Evolutionary conservation across 2,113 vertebrate genomes (phyloP).

Genomic region (Campylomormyrus tamandua): DNA sequence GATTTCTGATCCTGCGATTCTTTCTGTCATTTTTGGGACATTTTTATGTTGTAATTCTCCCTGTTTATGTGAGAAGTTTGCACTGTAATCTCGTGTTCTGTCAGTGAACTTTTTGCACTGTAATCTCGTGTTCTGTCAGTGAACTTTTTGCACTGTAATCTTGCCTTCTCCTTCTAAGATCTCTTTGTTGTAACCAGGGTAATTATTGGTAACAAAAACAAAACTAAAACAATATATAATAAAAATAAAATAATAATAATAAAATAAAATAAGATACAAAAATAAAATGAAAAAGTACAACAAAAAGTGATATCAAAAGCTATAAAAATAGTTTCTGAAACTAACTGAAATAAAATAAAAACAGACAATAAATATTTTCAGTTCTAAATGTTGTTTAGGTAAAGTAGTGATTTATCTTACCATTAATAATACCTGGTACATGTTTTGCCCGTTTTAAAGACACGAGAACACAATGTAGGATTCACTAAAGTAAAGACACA

Average conservation of each 20-base stretch:
- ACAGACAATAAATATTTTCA: not conserved
- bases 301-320: not conserved
- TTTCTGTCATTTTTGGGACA: not conserved
- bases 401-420: not conserved
- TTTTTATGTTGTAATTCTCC: not conserved
- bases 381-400: not conserved
- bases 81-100: not conserved
- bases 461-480: not conserved
- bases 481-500: not conserved
- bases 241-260: too few relatives aligned
- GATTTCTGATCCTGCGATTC: not conserved
- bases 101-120: not conserved
- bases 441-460: not conserved
- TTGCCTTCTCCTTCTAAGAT: not conserved
- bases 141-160: not conserved
- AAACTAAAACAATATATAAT: not conserved
- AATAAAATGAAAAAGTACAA: too few relatives aligned
- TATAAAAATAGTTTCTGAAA: not conserved
- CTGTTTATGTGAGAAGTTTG: not conserved
- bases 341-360: not conserved
- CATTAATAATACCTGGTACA: not conserved
- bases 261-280: too few relatives aligned
- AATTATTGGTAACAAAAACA: not conserved
- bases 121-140: not conserved
- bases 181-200: not conserved